Conservation (phyloP, 1,140 invertebrate genomes). For the Euwallacea similis region DNA sequence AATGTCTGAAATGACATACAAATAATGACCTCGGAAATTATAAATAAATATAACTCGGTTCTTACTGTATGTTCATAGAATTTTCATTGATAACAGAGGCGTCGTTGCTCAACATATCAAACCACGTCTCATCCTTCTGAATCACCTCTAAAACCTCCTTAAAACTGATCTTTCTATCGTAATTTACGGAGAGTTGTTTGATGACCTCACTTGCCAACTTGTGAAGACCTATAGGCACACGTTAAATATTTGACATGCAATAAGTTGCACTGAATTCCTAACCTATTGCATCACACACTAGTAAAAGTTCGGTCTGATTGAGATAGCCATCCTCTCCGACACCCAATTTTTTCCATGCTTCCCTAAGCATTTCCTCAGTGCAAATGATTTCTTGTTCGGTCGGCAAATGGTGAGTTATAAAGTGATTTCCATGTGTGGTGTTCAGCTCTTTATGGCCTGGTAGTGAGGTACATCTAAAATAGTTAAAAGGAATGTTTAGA, state of each 20-base stretch:
- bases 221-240: slow-evolving; percentile 57
- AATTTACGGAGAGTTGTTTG: slow-evolving; percentile 67
- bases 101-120: slow-evolving; percentile 51
- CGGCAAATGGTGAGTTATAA: slow-evolving; percentile 32
- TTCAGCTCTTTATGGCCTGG: slow-evolving; percentile 48
- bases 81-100: slow-evolving; percentile 38
- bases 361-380: slow-evolving; percentile 54
- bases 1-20: slow-evolving; percentile 17
- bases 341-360: slow-evolving; percentile 63
- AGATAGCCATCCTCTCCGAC: slow-evolving; percentile 65
- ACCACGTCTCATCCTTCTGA: slow-evolving; percentile 57
- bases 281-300: slow-evolving; percentile 55
- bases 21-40: slow-evolving; percentile 1
- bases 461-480: slow-evolving; percentile 55
- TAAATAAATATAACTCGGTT: background rate
- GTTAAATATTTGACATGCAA: background rate
- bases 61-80: background rate
- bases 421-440: slow-evolving; percentile 33
- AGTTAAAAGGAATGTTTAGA: background rate
- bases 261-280: background rate
- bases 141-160: slow-evolving; percentile 68
- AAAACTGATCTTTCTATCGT: slow-evolving; percentile 68
- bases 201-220: slow-evolving; percentile 64
- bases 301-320: slow-evolving; percentile 60
- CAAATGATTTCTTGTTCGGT: slow-evolving; percentile 46